phyloP scores from a whole-genome alignment of 1,140 invertebrate genomes.

The Hylaeus anthracinus region DNA sequence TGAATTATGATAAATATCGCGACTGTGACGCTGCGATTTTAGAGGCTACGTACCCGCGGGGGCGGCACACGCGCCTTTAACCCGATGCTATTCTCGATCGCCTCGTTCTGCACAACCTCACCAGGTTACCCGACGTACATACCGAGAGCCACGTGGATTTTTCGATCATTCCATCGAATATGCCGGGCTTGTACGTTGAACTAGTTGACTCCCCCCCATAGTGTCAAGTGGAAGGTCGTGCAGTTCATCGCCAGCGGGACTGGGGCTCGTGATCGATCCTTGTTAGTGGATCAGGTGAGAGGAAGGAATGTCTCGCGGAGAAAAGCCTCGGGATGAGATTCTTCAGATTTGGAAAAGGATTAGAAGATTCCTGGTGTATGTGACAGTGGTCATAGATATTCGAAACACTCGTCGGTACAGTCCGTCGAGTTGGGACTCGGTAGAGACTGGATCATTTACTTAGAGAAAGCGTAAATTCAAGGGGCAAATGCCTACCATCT shows the following conservation, averaged over 20 bases:
- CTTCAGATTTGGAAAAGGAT: too few species aligned
- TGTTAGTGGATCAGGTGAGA: neutral
- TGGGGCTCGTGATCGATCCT: constrained; percentile 38
- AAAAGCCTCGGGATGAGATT: neutral
- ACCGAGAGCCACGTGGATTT: constrained; percentile 30
- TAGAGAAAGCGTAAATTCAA: too few species aligned
- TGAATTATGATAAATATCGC: constrained; percentile 74
- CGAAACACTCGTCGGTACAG: too few species aligned
- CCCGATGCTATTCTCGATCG: constrained; percentile 37
- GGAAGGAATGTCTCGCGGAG: neutral
- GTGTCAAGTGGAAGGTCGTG: constrained; percentile 44
- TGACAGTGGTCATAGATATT: too few species aligned
- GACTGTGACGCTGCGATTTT: constrained; percentile 64
- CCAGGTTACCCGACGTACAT: constrained; percentile 37
- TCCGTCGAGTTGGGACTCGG: too few species aligned
- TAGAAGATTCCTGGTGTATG: too few species aligned
- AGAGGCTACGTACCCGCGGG: neutral
- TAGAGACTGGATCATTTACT: too few species aligned
- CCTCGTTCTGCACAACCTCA: neutral
- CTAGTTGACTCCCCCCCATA: constrained; percentile 33
- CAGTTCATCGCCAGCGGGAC: constrained; percentile 17
- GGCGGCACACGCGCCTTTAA: constrained; percentile 27
- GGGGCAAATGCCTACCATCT: too few species aligned
- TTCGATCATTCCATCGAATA: constrained; percentile 23
- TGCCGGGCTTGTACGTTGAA: constrained; percentile 21